Base-by-base conservation (phyloP, 2,113 vertebrate genomes). In the Mellivora capensis region DNA sequence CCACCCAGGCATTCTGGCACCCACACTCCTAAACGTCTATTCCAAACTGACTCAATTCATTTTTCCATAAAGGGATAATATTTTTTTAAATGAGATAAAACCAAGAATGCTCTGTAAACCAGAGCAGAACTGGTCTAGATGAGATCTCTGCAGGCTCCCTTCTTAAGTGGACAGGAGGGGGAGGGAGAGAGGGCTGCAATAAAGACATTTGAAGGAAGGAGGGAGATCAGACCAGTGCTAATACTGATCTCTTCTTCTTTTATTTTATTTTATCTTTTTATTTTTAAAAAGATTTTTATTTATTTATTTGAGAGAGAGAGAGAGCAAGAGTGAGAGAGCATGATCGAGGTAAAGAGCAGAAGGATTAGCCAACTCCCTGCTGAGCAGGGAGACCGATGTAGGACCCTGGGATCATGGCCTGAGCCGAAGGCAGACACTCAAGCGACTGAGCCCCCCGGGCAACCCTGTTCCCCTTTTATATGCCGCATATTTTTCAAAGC, bases 51-150 rank as follows among this genome's bases (percentile, higher is more conserved):
- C 18, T 82, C 39, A 15, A 52, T 39, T 62, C 86, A 62, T 74
- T 95, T 86, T 97, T 80, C 84, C 25, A 27, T 57, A 89, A 82
- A 95, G 31, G 42, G 95, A 39, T 42, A 59, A 49, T 90, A 34
- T 64, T 37, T 93, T 44, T 77, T 69, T 29, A 5, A 87, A 67
- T 11, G 21, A 47, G 21, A 80, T 27, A 67, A 74, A 61, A 62
- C 34, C 81, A 89, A 93, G 61, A 88, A 57, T 81, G 23, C 15
- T 31, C 31, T 44, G 11, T 4, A 77, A 76, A 15, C 23, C 67
- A 44, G 61, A 64, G 54, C 61, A 92, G 42, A 83, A 61, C 54
- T 20, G 4, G 25, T 62, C 74, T 74, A 39, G 23, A 81, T 82
- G 44, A 47, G 27, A n/a, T 83, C 80, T 49, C 67, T 79, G 1